Conservation (phyloP, 1,140 invertebrate species). For the Calosoma granatense region DNA sequence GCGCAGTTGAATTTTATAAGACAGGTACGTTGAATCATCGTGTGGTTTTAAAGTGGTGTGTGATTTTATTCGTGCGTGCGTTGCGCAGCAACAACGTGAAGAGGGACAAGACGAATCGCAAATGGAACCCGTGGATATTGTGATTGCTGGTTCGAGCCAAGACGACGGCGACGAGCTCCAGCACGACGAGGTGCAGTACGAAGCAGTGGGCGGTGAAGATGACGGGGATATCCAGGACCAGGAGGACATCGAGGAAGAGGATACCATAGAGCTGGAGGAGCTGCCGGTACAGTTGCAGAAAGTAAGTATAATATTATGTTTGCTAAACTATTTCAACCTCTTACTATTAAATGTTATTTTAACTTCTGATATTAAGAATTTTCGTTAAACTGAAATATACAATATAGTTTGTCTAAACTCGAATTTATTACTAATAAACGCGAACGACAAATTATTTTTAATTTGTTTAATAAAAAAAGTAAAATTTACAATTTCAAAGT, state of each 20-base stretch:
- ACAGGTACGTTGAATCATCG: conserved; percentile 23
- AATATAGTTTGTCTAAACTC: background rate
- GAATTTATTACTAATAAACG: background rate
- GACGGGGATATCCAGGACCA: conserved; percentile 22
- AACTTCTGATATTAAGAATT: background rate
- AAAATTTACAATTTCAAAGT: too few species aligned
- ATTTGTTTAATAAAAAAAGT: too few species aligned
- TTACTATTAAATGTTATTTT: background rate
- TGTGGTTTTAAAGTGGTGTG: too few species aligned
- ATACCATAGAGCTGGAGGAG: conserved; percentile 15
- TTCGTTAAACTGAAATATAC: conserved; percentile 5
- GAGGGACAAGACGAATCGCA: background rate
- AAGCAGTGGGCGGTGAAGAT: conserved; percentile 24
- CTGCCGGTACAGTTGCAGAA: conserved; percentile 18
- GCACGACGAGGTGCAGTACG: conserved; percentile 28
- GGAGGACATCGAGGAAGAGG: conserved; percentile 26
- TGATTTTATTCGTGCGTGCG: too few species aligned
- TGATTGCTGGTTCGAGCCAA: background rate
- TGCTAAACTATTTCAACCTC: too few species aligned
- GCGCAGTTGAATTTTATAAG: conserved; percentile 30
- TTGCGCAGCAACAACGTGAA: background rate
- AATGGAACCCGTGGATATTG: conserved; percentile 8
- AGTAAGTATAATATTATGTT: conserved; percentile 10
- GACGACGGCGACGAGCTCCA: conserved; percentile 21
- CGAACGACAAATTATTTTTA: too few species aligned